Percentiles rank a stretch among this genome's conserved stretches.
Conservation (phyloP, 2,888 invertebrate species). For the Eumacrocentrus americanus region DNA sequence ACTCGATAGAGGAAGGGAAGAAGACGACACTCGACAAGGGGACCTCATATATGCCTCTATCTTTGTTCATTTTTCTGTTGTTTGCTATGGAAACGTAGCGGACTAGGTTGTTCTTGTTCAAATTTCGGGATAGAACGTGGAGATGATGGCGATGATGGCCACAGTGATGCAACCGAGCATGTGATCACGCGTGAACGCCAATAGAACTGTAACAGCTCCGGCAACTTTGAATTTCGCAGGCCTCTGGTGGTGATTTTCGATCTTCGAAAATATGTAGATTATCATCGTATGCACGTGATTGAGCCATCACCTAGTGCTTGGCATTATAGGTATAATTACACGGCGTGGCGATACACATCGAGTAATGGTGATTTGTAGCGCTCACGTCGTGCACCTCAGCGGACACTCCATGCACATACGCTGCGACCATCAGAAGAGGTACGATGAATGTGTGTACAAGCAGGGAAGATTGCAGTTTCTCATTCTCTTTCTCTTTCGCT, state of each 20-base stretch:
- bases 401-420: slow-evolving; percentile 1
- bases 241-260: no score
- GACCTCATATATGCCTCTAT: slow-evolving; percentile 18
- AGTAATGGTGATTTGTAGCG: slow-evolving; percentile 62
- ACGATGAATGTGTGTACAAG: slow-evolving; percentile 35
- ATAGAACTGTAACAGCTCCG: no score
- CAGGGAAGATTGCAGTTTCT: slow-evolving; percentile 32
- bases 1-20: slow-evolving; percentile 25
- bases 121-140: neutral
- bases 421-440: no score
- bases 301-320: slow-evolving; percentile 61
- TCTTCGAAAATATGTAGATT: slow-evolving; percentile 37
- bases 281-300: slow-evolving; percentile 59
- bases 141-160: slow-evolving; percentile 37
- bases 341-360: slow-evolving; percentile 61
- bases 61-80: slow-evolving; percentile 31
- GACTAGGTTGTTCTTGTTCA: neutral
- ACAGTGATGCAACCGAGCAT: slow-evolving; percentile 47
- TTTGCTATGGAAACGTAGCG: slow-evolving; percentile 19
- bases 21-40: slow-evolving; percentile 13
- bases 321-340: slow-evolving; percentile 61
- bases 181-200: slow-evolving; percentile 33
- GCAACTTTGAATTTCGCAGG: no score
- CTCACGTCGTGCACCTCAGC: slow-evolving; percentile 39
- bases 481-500: slow-evolving; percentile 21